Evolutionary conservation across 2,888 invertebrate genomes (phyloP), one percentile per base, ranked within the genome.

Genomic region (Stenodera caucasica): DNA sequence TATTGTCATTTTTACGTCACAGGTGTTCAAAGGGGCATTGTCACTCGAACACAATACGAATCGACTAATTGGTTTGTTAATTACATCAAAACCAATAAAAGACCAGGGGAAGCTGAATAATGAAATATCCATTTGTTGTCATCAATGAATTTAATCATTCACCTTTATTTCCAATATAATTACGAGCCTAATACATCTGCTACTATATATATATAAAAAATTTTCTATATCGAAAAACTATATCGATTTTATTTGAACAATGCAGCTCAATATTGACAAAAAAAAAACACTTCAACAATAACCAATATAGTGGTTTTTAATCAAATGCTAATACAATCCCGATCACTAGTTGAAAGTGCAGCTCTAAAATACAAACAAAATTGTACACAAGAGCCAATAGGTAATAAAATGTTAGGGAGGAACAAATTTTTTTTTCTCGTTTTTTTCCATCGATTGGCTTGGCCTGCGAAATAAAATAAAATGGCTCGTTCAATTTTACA

Each of bases 41-140:
- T 53, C 53, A 60, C 58, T 62, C 26, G 60, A 65, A 63, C 61
- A 68, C 68, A 68, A 68, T 67, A 59, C 62, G 60, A 62, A 61
- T 56, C 56, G 60, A 61, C 68, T 67, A 67, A 68, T 68, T 65
- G 67, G 65, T 67, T 58, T 64, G 64, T 65, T 68, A 65, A 68
- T 68, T 68, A 67, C 64, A 68, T 68, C 68, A 67, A 53, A 63
- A 58, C 61, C 61, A 57, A 65, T 65, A 67, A 65, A 68, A 67
- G 65, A 49, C 56, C 59, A 63, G 59, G 64, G 59, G 59, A 54
- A 45, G 49, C 51, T 53, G 58, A 49, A 66, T 63, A 68, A 65
- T 68, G 55, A 65, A 64, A 45, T 63, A 58, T 57, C 66, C 60
- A 65, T 65, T 66, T 66, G 67, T 66, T 64, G 53, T 63, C 56